Evolutionary conservation across 2,797 vertebrate genomes (phyloP), one percentile per base, ranked within the genome.

Genomic region (Cacajao melanocephalus): DNA sequence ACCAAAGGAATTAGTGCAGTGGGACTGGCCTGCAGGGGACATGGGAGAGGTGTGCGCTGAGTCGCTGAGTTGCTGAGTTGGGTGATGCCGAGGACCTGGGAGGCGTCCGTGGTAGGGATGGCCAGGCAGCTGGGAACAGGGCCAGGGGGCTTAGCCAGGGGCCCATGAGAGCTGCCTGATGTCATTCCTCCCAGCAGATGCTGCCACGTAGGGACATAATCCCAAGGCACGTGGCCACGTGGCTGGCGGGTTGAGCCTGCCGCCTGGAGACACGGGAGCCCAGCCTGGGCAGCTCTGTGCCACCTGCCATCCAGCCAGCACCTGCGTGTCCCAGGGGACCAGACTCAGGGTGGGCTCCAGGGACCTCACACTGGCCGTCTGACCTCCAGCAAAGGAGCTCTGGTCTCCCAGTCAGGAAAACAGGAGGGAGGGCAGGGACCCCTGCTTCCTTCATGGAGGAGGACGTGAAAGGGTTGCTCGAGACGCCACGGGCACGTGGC

Each of bases 401-500:
- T 58, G 33, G 33, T 8, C 15, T 52, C n/a, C 14, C 39, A 1
- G 10, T 19, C 36, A 14, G 79, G 79, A 44, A 70, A 79, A 84
- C 64, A 41, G 46, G 39, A 15, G 58, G 7, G 33, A 19, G 22
- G 2, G 57, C 22, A 17, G 7, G 57, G 20, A 2, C 8, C 8
- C 44, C 14, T 11, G 75, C 44, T 41, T 57, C 39, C 1, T 44
- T 17, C n/a, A 28, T 2, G 22, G 57, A 79, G 67, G 7, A 19
- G 67, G 13, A 36, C 4, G 0, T 44, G 41, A 30, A 19, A 48
- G 9, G 33, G 48, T 46, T 12, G 2, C 52, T 55, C 2, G 6
- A 41, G 36, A 48, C 1, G 3, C 33, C 0, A 1, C 0, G 0
- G 41, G 57, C 24, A 15, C 5, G 0, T 7, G 20, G 44, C 2